phyloP scores from a whole-genome alignment of 37 sponge, comb jelly and placozoan genomes.

The Mnemiopsis leidyi region DNA sequence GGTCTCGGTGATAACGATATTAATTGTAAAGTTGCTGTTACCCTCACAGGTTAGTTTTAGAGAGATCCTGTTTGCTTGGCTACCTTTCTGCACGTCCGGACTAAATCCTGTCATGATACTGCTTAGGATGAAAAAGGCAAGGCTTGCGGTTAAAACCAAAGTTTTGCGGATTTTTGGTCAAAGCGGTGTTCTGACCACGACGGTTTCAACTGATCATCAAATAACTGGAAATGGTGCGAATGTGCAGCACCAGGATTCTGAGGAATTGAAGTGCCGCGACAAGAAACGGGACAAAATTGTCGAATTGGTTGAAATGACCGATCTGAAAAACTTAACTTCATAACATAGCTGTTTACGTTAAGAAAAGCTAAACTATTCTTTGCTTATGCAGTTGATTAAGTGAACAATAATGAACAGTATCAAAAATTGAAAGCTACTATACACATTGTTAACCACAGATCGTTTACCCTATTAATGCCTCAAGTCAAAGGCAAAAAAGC shows the following conservation, averaged over 20 bases:
- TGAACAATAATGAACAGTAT: too few species aligned
- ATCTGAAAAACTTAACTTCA: not conserved
- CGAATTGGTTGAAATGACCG: not conserved
- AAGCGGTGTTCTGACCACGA: not conserved
- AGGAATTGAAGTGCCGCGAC: not conserved
- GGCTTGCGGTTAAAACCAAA: not conserved
- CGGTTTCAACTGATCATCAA: not conserved
- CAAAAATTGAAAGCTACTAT: too few species aligned
- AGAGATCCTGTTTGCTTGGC: conserved; percentile 44
- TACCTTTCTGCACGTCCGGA: conserved; percentile 28
- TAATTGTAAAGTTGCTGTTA: not conserved
- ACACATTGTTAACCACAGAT: too few species aligned
- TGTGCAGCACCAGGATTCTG: not conserved
- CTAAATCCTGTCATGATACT: conserved; percentile 31
- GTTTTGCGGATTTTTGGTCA: not conserved
- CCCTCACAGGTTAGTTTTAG: conserved; percentile 21
- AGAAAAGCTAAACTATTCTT: too few species aligned
- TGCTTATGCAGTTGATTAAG: too few species aligned
- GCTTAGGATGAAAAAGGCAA: not conserved
- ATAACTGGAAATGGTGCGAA: not conserved
- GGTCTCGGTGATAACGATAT: not conserved
- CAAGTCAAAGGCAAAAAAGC: too few species aligned
- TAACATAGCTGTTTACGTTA: too few species aligned
- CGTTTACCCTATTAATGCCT: too few species aligned
- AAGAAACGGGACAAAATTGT: not conserved